Evolutionary conservation across 2,888 invertebrate species (phyloP).

Genomic region (Liopterus haemorrhoidalis): DNA sequence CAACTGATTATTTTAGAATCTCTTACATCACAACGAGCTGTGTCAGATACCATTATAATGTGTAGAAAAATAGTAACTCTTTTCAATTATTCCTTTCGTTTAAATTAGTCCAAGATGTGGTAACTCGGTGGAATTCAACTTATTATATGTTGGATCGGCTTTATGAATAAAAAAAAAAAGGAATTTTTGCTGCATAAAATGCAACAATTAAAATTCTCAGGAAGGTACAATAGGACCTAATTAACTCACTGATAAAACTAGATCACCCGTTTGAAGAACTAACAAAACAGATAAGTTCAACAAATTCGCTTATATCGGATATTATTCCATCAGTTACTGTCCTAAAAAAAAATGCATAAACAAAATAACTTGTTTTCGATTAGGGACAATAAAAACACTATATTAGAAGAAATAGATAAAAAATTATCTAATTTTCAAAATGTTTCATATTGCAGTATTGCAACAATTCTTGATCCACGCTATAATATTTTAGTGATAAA

Average conservation of each 20-base stretch:
- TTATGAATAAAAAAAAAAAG: constrained; percentile 11
- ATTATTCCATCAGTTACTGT: no score
- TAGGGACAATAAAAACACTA: not conserved
- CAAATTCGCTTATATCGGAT: constrained; percentile 4
- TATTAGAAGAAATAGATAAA: not conserved
- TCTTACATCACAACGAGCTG: no score
- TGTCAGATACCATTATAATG: no score
- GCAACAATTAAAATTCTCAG: no score
- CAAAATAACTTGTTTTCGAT: not conserved
- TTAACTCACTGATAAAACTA: constrained; percentile 8
- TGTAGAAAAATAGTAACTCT: constrained; percentile 34
- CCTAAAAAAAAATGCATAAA: no score
- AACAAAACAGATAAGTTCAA: constrained; percentile 8
- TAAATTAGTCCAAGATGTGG: constrained; percentile 20
- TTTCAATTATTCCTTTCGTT: constrained; percentile 29
- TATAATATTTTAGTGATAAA: not conserved
- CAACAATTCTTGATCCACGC: constrained; percentile 1
- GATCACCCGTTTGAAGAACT: constrained; percentile 22
- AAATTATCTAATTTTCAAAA: not conserved
- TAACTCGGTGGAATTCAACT: constrained; percentile 13
- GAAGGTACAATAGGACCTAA: constrained; percentile 4
- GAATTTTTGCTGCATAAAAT: no score
- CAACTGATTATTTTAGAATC: no score
- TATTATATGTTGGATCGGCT: constrained; percentile 3
- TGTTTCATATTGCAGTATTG: not conserved